phyloP scores from a whole-genome alignment of 2,888 invertebrate genomes.

The Tolmerus cingulatus region DNA sequence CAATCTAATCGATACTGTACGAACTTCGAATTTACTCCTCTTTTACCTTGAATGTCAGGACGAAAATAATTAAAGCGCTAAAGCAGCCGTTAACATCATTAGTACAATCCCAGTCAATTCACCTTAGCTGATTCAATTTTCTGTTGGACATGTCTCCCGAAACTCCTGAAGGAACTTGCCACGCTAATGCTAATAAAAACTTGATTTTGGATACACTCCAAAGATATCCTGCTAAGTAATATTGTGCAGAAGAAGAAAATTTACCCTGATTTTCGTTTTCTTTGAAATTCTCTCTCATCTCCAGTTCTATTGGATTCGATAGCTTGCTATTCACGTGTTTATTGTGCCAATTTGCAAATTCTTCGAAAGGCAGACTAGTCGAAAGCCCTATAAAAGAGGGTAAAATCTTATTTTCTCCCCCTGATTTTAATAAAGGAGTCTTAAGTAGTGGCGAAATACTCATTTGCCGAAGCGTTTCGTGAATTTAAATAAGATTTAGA shows the following conservation, averaged over 20 bases:
- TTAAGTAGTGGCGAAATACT: neutral
- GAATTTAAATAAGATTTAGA: neutral
- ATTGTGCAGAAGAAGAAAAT: neutral
- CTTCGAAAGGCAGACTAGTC: neutral
- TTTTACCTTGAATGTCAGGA: neutral
- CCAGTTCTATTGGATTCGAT: neutral
- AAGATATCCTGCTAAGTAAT: neutral
- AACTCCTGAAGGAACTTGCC: neutral
- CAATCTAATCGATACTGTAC: neutral
- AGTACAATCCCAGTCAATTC: neutral
- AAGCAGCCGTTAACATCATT: neutral
- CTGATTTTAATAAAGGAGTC: neutral
- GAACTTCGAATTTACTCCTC: neutral
- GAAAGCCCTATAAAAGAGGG: neutral
- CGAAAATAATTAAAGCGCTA: neutral
- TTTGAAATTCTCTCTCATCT: neutral
- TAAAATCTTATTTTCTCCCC: neutral
- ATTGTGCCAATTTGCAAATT: neutral
- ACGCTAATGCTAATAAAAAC: neutral
- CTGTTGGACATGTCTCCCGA: neutral
- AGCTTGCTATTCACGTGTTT: neutral
- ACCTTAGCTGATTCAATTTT: neutral
- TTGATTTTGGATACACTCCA: neutral
- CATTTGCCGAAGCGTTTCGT: neutral
- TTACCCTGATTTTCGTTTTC: neutral